Base-by-base conservation (phyloP, 1,140 invertebrate species). In the Globodera rostochiensis region DNA sequence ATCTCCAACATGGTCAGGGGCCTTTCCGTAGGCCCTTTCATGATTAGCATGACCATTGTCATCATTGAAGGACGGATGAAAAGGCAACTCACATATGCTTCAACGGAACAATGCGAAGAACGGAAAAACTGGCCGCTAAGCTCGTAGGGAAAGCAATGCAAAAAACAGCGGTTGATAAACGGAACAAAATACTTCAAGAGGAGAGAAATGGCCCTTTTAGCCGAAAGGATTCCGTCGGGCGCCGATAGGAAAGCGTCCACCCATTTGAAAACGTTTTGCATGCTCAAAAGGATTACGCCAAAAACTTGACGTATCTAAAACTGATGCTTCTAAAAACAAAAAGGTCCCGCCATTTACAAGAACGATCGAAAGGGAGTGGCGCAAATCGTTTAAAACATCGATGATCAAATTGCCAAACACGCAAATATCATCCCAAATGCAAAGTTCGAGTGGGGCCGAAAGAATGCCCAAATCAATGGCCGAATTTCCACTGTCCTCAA, bases 381-480 rank as follows among this genome's bases (percentile, higher is more conserved):
- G 49, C n/a, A 89, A 69, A 49, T 87, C 85, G 73, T 89, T 89
- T 15, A 89, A 69, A 13, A 87, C 80, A 21, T 84, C 82, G 36
- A 89, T 80, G 25, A 89, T 64, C 21, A 79, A 81, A 76, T 89
- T 90, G 11, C 86, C 84, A 78, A 90, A 89, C 21, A 88, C 83
- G 74, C 86, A 88, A 15, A 89, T 74, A 46, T 90, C 89, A 76
- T 89, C 88, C 88, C 88, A 89, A 46, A 87, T 78, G 74, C 82
- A 87, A 15, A 88, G 70, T 76, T 89, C 87, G 6, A 86, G 69
- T 13, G 87, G 87, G 53, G 87, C 86, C 45, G 87, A 81, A 8
- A 85, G 77, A 47, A 82, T 73, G 21, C 79, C 77, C n/a, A 79
- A 49, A 64, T 79, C 87, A n/a, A 79, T 69, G 71, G 60, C 15